These are phyloP conservation scores for Notodonta dromedarius DNA, from an alignment of 2,888 invertebrate genomes.

Conservation along the genomic window DNA sequence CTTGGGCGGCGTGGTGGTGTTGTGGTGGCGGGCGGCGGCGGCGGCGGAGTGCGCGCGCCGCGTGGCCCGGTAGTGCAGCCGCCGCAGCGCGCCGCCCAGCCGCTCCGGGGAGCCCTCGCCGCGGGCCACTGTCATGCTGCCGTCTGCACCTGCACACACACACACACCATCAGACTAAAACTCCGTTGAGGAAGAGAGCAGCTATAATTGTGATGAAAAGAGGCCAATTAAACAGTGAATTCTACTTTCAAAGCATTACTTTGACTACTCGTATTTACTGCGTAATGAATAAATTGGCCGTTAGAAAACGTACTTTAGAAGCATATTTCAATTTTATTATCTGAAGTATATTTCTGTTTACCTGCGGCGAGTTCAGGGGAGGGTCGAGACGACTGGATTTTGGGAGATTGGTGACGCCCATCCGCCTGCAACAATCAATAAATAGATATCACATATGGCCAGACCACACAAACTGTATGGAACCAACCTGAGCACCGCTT, in stretches of 20 bases:
- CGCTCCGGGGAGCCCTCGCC: conserved; percentile 77
- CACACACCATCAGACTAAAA: too few relatives aligned
- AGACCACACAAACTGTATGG: too few relatives aligned
- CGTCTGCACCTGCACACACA: conserved; percentile 69
- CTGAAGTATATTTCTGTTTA: conserved; percentile 41
- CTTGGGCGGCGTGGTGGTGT: conserved; percentile 57
- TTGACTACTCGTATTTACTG: too few relatives aligned
- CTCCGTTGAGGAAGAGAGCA: too few relatives aligned
- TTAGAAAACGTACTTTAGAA: too few relatives aligned
- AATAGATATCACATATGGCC: too few relatives aligned
- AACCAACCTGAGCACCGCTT: too few relatives aligned
- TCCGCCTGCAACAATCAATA: conserved; percentile 72
- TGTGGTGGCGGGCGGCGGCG: conserved; percentile 67
- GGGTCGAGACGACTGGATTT: conserved; percentile 82
- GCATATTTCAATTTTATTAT: too few relatives aligned
- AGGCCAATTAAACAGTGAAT: too few relatives aligned
- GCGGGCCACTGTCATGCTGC: conserved; percentile 77
- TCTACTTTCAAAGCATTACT: too few relatives aligned
- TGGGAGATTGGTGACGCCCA: conserved; percentile 80
- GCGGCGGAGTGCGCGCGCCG: conserved; percentile 77
- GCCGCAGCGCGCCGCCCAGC: conserved; percentile 84
- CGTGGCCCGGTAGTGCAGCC: conserved; percentile 87
- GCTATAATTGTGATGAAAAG: too few relatives aligned
- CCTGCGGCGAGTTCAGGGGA: conserved; percentile 81
- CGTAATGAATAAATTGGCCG: too few relatives aligned